Percentiles rank a stretch among this genome's conserved stretches.
Conservation (phyloP, 1,140 invertebrate species). For the Drosophila cardini region DNA sequence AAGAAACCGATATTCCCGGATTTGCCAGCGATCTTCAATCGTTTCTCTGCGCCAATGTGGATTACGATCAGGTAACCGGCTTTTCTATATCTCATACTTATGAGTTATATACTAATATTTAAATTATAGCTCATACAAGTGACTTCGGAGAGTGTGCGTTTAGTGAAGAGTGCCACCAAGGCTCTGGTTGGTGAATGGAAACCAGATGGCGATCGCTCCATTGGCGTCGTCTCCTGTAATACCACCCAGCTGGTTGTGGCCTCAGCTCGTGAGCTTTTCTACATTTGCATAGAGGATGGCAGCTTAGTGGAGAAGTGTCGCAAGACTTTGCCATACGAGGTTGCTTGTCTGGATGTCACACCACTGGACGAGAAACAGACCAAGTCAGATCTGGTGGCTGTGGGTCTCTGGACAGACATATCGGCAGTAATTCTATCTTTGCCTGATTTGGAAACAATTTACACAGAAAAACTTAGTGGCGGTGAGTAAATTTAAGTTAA, state of each 20-base stretch:
- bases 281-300: constrained; percentile 91
- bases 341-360: constrained; percentile 98
- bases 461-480: constrained; percentile 94
- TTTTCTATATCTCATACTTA: not conserved
- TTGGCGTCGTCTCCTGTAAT: constrained; percentile 96
- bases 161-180: constrained; percentile 89
- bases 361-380: constrained; percentile 89
- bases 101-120: not conserved
- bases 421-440: constrained; percentile 94
- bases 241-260: constrained; percentile 93
- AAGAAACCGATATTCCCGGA: constrained; percentile 96
- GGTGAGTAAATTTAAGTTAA: too few species aligned
- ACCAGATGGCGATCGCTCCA: constrained; percentile 90
- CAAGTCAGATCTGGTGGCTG: constrained; percentile 92
- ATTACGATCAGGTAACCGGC: constrained; percentile 90
- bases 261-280: constrained; percentile 94
- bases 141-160: constrained; percentile 89
- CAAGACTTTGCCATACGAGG: constrained; percentile 87
- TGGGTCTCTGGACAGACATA: constrained; percentile 99
- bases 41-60: constrained; percentile 96
- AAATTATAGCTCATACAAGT: constrained; percentile 86
- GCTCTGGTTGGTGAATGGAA: constrained; percentile 91
- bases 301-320: constrained; percentile 87
- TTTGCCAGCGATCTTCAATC: constrained; percentile 97
- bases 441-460: constrained; percentile 91